A percentile compares a stretch with the other conserved stretches of the same genome.
phyloP scores from a whole-genome alignment of 2,113 vertebrate species.

The Oophaga pumilio region DNA sequence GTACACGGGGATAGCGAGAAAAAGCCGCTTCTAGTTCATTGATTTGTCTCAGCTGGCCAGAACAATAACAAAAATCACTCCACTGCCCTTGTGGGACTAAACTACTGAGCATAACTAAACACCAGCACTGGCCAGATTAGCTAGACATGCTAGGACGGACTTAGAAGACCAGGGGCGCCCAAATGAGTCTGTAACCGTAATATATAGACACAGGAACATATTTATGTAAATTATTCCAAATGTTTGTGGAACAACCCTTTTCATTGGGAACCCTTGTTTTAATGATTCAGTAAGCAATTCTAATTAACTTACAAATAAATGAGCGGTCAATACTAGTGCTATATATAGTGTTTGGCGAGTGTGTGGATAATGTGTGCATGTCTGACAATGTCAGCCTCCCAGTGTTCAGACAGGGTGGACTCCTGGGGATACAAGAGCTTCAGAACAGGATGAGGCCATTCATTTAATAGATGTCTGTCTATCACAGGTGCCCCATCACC shows the following conservation, averaged over 20 bases:
- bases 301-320: neutral
- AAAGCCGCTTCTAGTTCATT: no score
- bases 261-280: neutral
- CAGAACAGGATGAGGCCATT: slow-evolving; percentile 2
- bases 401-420: neutral
- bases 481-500: neutral
- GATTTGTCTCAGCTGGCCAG: no score
- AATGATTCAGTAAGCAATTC: neutral
- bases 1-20: no score
- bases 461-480: slow-evolving; percentile 13
- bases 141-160: no score
- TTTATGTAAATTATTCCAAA: no score
- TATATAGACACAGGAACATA: no score
- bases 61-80: no score
- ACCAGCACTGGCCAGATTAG: no score
- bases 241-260: neutral
- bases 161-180: no score
- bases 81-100: no score
- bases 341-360: neutral
- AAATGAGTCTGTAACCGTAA: no score
- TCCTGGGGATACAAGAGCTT: neutral
- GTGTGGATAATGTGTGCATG: neutral
- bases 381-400: neutral
- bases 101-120: no score
- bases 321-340: neutral